Conservation (phyloP, 2,797 vertebrate genomes). For the Phalanger gymnotis region DNA sequence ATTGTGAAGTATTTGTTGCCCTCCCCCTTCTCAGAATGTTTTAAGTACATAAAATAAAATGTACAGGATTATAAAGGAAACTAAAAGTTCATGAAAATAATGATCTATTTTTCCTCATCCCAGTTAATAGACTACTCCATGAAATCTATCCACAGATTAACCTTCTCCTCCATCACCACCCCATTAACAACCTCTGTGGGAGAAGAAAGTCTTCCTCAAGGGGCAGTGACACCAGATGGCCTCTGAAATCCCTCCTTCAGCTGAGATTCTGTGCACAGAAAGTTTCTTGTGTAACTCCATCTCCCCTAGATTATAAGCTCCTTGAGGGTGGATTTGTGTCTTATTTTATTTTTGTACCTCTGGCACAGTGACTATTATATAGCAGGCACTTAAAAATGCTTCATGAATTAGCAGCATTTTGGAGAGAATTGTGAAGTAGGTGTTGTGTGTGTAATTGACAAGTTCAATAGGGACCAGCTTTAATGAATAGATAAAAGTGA, state of each 20-base stretch:
- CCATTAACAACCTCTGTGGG: background rate
- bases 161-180: background rate
- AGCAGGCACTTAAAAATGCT: background rate
- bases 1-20: background rate
- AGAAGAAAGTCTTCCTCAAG: background rate
- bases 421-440: background rate
- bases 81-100: background rate
- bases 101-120: background rate
- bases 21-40: background rate
- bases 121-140: background rate
- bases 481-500: slow-evolving; percentile 9
- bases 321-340: background rate
- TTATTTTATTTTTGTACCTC: background rate
- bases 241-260: background rate
- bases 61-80: background rate
- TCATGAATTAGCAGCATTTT: background rate
- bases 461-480: background rate
- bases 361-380: background rate
- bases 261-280: background rate
- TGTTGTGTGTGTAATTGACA: background rate
- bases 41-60: background rate
- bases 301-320: background rate
- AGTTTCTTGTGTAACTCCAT: background rate
- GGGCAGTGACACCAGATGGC: background rate
- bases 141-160: background rate